A percentile compares a stretch with the other conserved stretches of the same genome.
Evolutionary conservation across 1,140 invertebrate genomes (phyloP).

Genomic region (Leptinotarsa lineolata): DNA sequence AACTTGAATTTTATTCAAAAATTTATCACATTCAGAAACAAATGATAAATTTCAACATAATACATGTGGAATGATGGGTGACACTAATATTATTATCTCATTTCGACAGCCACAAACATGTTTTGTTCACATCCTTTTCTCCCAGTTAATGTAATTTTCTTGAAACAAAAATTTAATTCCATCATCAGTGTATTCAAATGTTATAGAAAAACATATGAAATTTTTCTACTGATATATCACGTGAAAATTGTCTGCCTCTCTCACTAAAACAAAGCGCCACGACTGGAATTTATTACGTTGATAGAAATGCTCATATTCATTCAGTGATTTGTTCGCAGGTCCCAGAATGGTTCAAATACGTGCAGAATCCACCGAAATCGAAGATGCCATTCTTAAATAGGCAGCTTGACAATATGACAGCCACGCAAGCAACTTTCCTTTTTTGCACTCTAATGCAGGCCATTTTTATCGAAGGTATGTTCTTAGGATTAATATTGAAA

Average conservation of each 20-base stretch:
- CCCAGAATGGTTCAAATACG: constrained; percentile 43
- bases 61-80: no score
- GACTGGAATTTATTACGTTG: constrained; percentile 21
- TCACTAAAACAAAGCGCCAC: constrained; percentile 25
- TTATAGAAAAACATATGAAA: no score
- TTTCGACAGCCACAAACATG: no score
- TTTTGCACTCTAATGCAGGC: constrained; percentile 49
- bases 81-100: no score
- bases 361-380: constrained; percentile 44
- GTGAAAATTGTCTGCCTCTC: not conserved
- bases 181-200: no score
- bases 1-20: no score
- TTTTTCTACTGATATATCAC: no score
- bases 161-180: no score
- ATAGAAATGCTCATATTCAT: constrained; percentile 30
- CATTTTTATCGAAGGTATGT: constrained; percentile 47
- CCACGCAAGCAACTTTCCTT: constrained; percentile 49
- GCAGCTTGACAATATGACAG: constrained; percentile 48
- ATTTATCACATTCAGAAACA: no score
- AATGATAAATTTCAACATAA: no score
- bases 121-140: no score
- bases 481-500: not conserved
- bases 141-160: no score
- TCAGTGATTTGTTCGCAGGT: constrained; percentile 46
- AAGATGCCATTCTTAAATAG: constrained; percentile 49